Percentiles rank a stretch among this genome's conserved stretches.
Conservation (phyloP, 2,797 vertebrate species). For the Mormyrus hasselquistii region DNA sequence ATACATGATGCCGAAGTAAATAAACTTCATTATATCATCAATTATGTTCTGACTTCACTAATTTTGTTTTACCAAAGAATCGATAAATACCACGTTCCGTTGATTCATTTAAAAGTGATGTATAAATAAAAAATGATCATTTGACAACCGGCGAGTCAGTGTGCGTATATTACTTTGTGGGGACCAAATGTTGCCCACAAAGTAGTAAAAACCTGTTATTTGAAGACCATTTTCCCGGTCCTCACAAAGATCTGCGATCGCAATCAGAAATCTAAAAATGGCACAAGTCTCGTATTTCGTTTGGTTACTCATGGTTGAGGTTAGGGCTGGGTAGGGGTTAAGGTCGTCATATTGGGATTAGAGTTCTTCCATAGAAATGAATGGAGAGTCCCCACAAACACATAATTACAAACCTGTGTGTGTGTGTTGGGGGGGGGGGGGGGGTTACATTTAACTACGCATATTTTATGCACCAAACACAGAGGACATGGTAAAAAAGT, state of each 20-base stretch:
- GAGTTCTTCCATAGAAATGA: not conserved
- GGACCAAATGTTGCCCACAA: not conserved
- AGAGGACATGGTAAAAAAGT: not conserved
- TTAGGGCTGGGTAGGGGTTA: not conserved
- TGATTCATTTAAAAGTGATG: not conserved
- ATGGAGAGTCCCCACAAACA: not conserved
- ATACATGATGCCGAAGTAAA: not conserved
- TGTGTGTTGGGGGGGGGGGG: not conserved
- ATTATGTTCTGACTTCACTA: not conserved
- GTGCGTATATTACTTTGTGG: not conserved
- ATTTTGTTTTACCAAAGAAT: conserved; percentile 6
- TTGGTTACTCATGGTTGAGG: not conserved
- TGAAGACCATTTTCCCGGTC: not conserved
- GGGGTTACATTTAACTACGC: not conserved
- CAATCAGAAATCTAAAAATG: not conserved
- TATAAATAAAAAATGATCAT: not conserved
- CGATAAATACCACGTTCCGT: not conserved
- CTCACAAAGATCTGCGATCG: not conserved
- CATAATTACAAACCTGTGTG: not conserved
- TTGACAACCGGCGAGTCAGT: not conserved
- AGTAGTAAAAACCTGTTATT: not conserved
- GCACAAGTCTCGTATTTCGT: not conserved
- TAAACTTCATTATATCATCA: not conserved
- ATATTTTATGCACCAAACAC: not conserved
- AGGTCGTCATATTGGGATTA: not conserved